Conservation (phyloP, 2,888 invertebrate species). For the Thysanoteuthis rhombus region DNA sequence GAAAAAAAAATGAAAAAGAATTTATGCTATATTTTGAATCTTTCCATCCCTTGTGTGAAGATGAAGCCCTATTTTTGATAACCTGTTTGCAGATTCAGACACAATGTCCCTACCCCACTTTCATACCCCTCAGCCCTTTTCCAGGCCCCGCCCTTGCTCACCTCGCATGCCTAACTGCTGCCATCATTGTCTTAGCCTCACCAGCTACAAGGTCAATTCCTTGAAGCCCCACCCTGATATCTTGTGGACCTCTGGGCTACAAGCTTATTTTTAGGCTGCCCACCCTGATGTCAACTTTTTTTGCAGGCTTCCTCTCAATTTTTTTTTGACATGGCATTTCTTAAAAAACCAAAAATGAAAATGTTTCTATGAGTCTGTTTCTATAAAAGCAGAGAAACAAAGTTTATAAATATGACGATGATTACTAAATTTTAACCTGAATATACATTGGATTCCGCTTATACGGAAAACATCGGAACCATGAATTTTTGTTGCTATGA, state of each 20-base stretch:
- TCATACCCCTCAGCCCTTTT: neutral
- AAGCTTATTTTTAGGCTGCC: neutral
- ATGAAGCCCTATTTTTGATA: conserved; percentile 12
- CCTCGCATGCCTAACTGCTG: neutral
- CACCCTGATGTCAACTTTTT: neutral
- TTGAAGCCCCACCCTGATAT: neutral
- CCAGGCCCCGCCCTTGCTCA: neutral
- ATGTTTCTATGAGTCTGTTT: no score
- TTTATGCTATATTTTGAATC: neutral
- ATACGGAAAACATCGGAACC: no score
- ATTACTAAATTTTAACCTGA: no score
- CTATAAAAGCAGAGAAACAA: no score
- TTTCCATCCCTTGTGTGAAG: conserved; percentile 12
- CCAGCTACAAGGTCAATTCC: neutral
- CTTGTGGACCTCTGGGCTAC: neutral
- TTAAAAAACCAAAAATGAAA: neutral
- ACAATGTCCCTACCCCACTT: neutral
- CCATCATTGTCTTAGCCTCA: neutral
- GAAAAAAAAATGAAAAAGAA: neutral
- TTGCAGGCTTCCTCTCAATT: neutral
- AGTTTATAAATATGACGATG: no score
- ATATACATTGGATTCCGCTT: no score
- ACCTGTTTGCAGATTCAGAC: neutral
- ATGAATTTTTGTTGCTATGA: no score
- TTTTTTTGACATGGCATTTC: neutral